Percentiles rank a stretch among this genome's conserved stretches.
Conservation (phyloP, 2,888 invertebrate species). For the Meloe dianella region DNA sequence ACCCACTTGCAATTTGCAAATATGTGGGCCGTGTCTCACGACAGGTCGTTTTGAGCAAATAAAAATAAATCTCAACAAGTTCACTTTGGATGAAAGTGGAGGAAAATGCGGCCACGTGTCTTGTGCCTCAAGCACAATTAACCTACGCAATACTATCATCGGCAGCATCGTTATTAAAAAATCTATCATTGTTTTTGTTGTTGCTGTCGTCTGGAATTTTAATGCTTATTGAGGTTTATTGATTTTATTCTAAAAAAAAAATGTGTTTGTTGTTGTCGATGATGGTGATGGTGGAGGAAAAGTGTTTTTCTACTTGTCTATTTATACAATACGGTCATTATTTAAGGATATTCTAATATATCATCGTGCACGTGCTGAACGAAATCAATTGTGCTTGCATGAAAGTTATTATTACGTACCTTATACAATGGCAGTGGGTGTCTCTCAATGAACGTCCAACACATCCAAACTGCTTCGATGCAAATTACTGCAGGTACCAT, state of each 20-base stretch:
- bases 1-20: conserved; percentile 6
- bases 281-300: neutral
- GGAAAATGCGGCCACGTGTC: conserved; percentile 13
- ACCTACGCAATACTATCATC: conserved; percentile 9
- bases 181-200: neutral
- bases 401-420: conserved; percentile 51
- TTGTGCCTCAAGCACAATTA: conserved; percentile 7
- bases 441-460: conserved; percentile 55
- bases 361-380: conserved; percentile 58
- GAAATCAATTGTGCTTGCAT: conserved; percentile 56
- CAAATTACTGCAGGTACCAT: conserved; percentile 50
- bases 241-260: conserved; percentile 11
- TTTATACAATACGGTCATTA: conserved; percentile 56
- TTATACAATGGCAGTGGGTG: conserved; percentile 55
- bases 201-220: conserved; percentile 9
- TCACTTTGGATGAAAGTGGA: conserved; percentile 11
- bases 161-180: neutral
- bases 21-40: conserved; percentile 12
- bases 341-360: conserved; percentile 58
- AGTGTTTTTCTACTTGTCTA: conserved; percentile 36
- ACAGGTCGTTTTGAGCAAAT: conserved; percentile 4
- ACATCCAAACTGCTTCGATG: conserved; percentile 53
- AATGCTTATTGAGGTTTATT: conserved; percentile 17
- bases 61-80: conserved; percentile 9
- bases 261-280: neutral